Base-by-base conservation (phyloP, 2,113 vertebrate species). In the Neodon shergylaensis region DNA sequence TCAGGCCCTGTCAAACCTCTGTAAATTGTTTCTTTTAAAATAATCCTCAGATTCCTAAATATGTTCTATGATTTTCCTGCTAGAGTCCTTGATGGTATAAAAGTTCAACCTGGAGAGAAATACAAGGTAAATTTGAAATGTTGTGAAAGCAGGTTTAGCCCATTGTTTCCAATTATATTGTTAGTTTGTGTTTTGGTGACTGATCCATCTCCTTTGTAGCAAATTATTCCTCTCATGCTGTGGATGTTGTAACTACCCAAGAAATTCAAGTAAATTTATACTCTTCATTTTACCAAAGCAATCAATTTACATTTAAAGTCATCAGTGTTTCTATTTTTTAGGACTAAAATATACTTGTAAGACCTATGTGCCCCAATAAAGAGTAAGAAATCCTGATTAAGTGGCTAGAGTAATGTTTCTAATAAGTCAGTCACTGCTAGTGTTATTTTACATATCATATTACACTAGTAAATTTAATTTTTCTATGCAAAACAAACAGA, bases 21-120 rank as follows among this genome's bases (percentile, higher is more conserved):
- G 31, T 49, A 39, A 85, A n/a, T 66, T 74, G 2, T 94, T 63
- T 79, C 16, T 61, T 94, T 96, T 66, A n/a, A 82, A 92, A 33
- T 47, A 77, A 39, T 17, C 10, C 26, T 86, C 2, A 22, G 11
- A 58, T 76, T 76, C 66, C 21, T 92, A 4, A 87, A 84, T 28
- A 90, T 36, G 19, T 28, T 58, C 7, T 49, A 1, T 77, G 21
- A 24, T 92, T 95, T 96, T 83, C 31, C 39, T 63, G 12, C 21
- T n/a, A 47, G 44, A 33, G 52, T 76, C 7, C n/a, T 93, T 68
- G 65, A 73, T 58, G 7, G n/a, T 76, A 81, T 13, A 79, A 33
- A 78, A 63, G 5, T 49, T 36, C 5, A 68, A 11, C 42, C 83
- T 49, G 63, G 19, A 44, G 39, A 63, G 61, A 31, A 88, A 28